Evolutionary conservation across 1,140 invertebrate species (phyloP), one percentile per base, ranked within the genome.

Genomic region (Homarus americanus): DNA sequence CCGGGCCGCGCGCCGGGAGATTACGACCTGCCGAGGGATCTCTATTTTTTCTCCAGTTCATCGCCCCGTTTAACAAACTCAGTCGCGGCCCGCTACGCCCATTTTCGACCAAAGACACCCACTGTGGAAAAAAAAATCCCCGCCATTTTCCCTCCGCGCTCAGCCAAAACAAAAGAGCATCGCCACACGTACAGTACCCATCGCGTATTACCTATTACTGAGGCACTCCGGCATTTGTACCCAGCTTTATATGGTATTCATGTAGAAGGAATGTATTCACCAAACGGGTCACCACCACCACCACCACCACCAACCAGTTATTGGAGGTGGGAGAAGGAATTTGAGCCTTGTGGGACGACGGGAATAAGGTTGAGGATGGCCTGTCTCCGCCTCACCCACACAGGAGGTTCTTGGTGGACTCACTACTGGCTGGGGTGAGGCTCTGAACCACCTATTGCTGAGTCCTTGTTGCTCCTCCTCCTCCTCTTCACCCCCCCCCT

Each of bases 161-260:
- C 36, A 5, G 15, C 28, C 40, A 38, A n/a, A 41, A 41, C 73
- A 17, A 38, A 41, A 7, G 4, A 17, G 34, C 10, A 5, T 40
- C 20, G 73, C 15, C 15, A 40, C 15, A 36, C 73, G n/a, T 69
- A 24, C n/a, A 32, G 15, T n/a, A 63, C 63, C 32, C 53, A 24
- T 15, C n/a, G 32, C 28, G 28, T 28, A 82, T 63, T 82, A 38
- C 36, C 79, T 63, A 82, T 63, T 82, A 82, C 49, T 82, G 79
- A 82, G 79, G 32, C 79, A 63, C 49, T 53, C 49, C 36, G 41
- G 58, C 82, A 73, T 69, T 41, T 84, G 82, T 84, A 84, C 82
- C 82, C 82, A 84, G 24, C 82, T 84, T 69, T 84, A 84, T 84
- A 84, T 84, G 82, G 82, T 84, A 84, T 84, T 84, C 82, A 84